phyloP scores from a whole-genome alignment of 2,797 vertebrate species.

The Choloepus didactylus region DNA sequence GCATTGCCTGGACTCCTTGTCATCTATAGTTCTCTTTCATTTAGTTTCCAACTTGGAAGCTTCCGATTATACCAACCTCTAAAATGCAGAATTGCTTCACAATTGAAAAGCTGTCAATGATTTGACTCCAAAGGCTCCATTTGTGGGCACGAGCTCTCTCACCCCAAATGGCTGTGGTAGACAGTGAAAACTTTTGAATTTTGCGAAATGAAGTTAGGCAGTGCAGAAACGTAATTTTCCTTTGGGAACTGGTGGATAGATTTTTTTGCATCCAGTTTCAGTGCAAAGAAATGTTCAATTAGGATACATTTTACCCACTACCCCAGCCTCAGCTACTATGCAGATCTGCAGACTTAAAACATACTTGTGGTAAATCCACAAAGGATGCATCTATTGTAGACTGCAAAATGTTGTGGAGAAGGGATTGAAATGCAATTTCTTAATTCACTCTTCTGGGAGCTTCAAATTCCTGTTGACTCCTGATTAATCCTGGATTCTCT shows the following conservation, averaged over 20 bases:
- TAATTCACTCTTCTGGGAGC: background rate
- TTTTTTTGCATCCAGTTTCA: background rate
- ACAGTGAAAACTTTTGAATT: background rate
- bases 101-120: background rate
- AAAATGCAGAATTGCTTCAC: slow-evolving; percentile 45
- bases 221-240: background rate
- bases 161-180: background rate
- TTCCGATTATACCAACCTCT: background rate
- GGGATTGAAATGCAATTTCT: background rate
- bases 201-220: background rate
- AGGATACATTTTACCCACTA: background rate
- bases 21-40: slow-evolving; percentile 53
- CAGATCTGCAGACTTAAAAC: background rate
- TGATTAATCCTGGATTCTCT: background rate
- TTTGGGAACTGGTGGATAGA: background rate
- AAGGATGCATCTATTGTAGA: background rate
- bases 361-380: background rate
- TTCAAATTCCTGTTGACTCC: background rate
- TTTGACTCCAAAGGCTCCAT: background rate
- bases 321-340: background rate
- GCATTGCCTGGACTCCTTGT: background rate
- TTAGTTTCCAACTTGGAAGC: slow-evolving; percentile 38
- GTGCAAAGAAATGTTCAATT: slow-evolving; percentile 5
- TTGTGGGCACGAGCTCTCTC: background rate
- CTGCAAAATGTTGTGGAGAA: background rate